phyloP scores from a whole-genome alignment of 2,797 vertebrate genomes.

The Hydrolagus colliei region DNA sequence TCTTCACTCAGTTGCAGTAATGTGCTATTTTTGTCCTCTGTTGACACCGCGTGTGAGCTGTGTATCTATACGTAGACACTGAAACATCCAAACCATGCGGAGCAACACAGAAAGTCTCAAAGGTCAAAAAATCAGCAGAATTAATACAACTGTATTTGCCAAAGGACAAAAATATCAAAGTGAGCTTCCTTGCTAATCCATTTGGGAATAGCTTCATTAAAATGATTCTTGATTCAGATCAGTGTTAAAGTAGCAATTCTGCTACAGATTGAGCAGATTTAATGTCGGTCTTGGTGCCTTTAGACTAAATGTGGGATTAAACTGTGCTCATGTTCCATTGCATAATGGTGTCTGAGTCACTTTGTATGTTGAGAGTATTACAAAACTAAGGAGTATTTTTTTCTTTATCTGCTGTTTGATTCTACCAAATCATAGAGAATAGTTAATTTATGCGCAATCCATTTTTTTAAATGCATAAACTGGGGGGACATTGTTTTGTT shows the following conservation, averaged over 20 bases:
- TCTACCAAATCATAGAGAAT: not conserved
- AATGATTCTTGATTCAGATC: not conserved
- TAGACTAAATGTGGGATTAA: too few species aligned
- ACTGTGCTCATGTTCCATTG: too few species aligned
- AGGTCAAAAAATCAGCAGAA: not conserved
- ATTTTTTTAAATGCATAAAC: not conserved
- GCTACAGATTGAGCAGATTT: too few species aligned
- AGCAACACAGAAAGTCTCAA: constrained; percentile 10
- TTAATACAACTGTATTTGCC: not conserved
- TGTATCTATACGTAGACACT: not conserved
- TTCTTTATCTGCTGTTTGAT: not conserved
- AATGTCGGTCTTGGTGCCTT: too few species aligned
- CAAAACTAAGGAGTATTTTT: not conserved
- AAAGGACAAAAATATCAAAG: not conserved
- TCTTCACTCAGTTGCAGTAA: constrained; percentile 11
- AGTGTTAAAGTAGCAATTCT: not conserved
- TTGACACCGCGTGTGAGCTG: constrained; percentile 4
- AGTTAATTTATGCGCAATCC: not conserved
- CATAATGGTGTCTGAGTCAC: not conserved
- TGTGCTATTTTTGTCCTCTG: constrained; percentile 27
- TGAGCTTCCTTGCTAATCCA: not conserved
- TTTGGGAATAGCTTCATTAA: not conserved
- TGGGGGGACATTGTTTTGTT: too few species aligned
- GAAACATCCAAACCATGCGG: constrained; percentile 18
- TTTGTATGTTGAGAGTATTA: not conserved